Evolutionary conservation across 2,113 vertebrate genomes (phyloP).

Genomic region (Forbesichthys papilliferus): DNA sequence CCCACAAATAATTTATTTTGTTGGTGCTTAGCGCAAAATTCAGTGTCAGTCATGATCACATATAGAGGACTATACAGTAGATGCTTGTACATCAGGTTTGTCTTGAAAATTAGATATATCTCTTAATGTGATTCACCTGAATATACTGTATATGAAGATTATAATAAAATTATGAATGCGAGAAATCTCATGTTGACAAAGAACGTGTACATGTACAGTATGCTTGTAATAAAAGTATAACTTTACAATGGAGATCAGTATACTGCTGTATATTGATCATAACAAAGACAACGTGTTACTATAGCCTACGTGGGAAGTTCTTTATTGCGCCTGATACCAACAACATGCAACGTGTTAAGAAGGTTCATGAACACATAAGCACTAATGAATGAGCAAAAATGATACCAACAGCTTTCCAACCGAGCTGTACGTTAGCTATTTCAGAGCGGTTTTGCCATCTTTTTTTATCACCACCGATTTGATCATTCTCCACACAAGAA

Average conservation of each 20-base stretch:
- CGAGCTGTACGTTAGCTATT: neutral
- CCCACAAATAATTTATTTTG: too few species aligned
- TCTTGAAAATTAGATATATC: too few species aligned
- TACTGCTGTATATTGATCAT: neutral
- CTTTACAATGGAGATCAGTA: conserved; percentile 4
- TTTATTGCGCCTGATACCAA: neutral
- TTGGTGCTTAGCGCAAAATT: too few species aligned
- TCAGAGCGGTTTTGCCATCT: neutral
- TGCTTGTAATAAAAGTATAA: neutral
- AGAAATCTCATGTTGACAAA: too few species aligned
- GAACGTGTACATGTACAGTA: too few species aligned
- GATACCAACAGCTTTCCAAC: too few species aligned
- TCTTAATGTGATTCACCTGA: too few species aligned
- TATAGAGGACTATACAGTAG: too few species aligned
- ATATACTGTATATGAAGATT: too few species aligned
- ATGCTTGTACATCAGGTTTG: too few species aligned
- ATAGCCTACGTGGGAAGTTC: neutral
- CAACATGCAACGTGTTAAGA: too few species aligned
- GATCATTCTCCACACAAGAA: conserved; percentile 1
- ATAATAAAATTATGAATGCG: neutral
- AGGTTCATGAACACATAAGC: neutral
- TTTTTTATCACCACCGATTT: neutral
- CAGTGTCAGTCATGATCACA: too few species aligned
- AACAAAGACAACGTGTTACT: neutral
- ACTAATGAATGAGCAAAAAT: neutral